These are phyloP conservation scores for Chloropsis hardwickii DNA, from an alignment of 2,113 vertebrate genomes.

Conservation along the genomic window DNA sequence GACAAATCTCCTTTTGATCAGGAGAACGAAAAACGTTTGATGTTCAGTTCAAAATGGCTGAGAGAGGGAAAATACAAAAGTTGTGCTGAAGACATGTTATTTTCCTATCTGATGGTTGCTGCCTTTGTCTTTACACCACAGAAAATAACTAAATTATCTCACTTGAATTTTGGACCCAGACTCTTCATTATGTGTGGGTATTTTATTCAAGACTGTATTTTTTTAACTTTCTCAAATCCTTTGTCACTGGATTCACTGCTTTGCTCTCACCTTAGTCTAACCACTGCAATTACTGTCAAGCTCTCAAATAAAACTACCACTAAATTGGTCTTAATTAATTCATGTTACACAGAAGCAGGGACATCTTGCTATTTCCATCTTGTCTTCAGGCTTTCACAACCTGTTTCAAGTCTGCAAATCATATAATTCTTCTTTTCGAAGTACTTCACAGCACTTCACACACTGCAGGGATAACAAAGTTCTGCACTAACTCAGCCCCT, in stretches of 20 bases:
- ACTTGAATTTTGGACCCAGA: not conserved
- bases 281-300: not conserved
- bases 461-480: not conserved
- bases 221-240: not conserved
- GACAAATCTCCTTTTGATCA: not conserved
- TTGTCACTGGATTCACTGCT: not conserved
- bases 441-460: not conserved
- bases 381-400: not conserved
- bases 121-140: not conserved
- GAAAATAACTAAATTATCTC: not conserved
- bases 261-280: not conserved
- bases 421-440: not conserved
- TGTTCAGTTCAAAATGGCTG: not conserved
- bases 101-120: not conserved
- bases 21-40: not conserved
- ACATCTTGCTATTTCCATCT: not conserved
- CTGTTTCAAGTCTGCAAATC: not conserved
- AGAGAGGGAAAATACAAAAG: not conserved
- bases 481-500: not conserved
- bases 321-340: not conserved
- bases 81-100: rapidly evolving
- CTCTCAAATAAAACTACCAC: not conserved
- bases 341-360: not conserved
- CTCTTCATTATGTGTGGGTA: not conserved
- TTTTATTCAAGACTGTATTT: not conserved